These are phyloP conservation scores for Pogonophryne albipinna DNA, from an alignment of 2,797 vertebrate species.

Conservation along the genomic window DNA sequence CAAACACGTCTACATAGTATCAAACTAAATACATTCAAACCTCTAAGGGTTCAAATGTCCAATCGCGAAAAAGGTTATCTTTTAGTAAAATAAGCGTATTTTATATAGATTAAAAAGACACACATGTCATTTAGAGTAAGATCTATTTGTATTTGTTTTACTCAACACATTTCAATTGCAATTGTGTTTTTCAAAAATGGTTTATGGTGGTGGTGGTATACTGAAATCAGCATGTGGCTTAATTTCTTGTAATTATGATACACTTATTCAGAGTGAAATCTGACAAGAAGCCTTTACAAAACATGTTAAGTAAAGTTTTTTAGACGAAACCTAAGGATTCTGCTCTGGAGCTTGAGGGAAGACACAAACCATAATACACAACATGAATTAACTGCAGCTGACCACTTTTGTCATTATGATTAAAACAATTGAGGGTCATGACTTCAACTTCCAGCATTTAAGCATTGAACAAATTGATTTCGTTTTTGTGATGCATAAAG, in stretches of 20 bases:
- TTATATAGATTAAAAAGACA: neutral
- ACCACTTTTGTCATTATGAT: too few species aligned
- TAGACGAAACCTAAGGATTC: neutral
- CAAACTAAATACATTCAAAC: neutral
- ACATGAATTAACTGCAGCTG: too few species aligned
- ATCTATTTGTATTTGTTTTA: too few species aligned
- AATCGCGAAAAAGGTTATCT: neutral
- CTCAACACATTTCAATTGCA: neutral
- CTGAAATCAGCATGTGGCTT: neutral
- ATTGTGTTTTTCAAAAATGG: neutral
- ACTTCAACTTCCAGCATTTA: too few species aligned
- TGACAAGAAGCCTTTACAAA: neutral
- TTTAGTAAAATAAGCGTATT: neutral
- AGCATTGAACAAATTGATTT: too few species aligned
- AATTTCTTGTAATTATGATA: neutral
- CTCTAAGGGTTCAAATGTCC: neutral
- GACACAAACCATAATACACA: too few species aligned
- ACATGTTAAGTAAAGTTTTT: neutral
- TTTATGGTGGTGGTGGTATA: neutral
- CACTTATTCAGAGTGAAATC: neutral
- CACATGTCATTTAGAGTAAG: too few species aligned
- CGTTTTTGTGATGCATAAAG: too few species aligned
- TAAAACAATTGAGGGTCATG: too few species aligned
- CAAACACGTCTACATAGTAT: neutral
- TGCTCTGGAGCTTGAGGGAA: neutral